These are phyloP conservation scores for Myathropa florea DNA, from an alignment of 2,888 invertebrate species.

Conservation along the genomic window DNA sequence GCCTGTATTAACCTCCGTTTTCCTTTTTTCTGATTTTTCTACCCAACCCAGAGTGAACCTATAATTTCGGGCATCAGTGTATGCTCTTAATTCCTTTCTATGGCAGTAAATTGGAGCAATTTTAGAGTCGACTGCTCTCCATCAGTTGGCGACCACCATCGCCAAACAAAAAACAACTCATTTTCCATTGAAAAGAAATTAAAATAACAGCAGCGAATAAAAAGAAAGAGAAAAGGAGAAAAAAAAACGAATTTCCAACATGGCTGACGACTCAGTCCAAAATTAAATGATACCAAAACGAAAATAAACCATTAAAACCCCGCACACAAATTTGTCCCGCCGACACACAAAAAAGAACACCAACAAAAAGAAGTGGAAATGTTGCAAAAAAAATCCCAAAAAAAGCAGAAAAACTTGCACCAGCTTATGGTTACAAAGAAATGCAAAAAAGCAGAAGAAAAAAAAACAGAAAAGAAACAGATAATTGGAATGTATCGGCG, in stretches of 20 bases:
- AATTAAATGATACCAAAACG: conserved; percentile 25
- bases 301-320: conserved; percentile 29
- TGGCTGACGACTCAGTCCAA: not conserved
- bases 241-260: not conserved
- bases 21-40: too few species aligned
- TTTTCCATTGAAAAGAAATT: not conserved
- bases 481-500: conserved; percentile 32
- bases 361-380: not conserved
- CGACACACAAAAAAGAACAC: conserved; percentile 32
- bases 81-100: not conserved
- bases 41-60: not conserved
- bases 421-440: conserved; percentile 21
- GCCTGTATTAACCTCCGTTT: too few species aligned
- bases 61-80: not conserved
- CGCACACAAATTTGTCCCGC: conserved; percentile 33
- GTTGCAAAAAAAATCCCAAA: conserved; percentile 16
- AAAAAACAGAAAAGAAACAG: conserved; percentile 4
- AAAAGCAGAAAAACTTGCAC: conserved; percentile 6
- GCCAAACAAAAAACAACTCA: not conserved
- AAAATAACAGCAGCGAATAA: not conserved
- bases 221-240: not conserved
- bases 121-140: not conserved
- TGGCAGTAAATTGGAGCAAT: not conserved
- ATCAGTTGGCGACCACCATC: not conserved
- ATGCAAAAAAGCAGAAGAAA: not conserved